Conservation (phyloP, 2,797 vertebrate species). For the Sternotherus odoratus region DNA sequence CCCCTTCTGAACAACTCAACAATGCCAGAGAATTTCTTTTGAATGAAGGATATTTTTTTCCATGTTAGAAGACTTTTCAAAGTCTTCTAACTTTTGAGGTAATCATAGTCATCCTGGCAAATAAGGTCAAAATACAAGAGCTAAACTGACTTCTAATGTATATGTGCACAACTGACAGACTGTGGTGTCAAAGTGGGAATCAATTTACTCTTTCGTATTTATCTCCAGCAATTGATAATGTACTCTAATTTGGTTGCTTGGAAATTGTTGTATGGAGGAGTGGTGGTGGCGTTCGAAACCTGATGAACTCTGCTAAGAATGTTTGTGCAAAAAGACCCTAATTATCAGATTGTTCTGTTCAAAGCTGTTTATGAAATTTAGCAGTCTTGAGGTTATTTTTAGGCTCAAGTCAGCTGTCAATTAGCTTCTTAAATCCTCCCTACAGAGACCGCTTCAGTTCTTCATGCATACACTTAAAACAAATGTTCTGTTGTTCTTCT, state of each 20-base stretch:
- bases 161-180: neutral
- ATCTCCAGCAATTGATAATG: neutral
- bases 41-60: neutral
- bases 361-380: conserved; percentile 50
- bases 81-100: neutral
- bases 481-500: conserved; percentile 25
- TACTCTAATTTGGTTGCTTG: neutral
- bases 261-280: conserved; percentile 31
- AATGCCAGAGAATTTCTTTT: neutral
- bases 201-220: neutral
- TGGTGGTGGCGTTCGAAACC: conserved; percentile 5
- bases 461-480: conserved; percentile 9
- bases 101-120: neutral
- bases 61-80: neutral
- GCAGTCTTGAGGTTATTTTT: conserved; percentile 12
- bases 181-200: neutral
- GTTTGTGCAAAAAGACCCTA: conserved; percentile 16
- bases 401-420: conserved; percentile 40
- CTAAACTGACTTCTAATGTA: neutral
- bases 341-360: conserved; percentile 37
- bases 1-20: neutral
- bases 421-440: conserved; percentile 54
- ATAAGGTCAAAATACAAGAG: neutral
- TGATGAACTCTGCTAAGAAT: conserved; percentile 34
- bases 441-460: conserved; percentile 25